Evolutionary conservation across 2,888 invertebrate genomes (phyloP), one percentile per base, ranked within the genome.

Genomic region (Nasonovia ribisnigri): DNA sequence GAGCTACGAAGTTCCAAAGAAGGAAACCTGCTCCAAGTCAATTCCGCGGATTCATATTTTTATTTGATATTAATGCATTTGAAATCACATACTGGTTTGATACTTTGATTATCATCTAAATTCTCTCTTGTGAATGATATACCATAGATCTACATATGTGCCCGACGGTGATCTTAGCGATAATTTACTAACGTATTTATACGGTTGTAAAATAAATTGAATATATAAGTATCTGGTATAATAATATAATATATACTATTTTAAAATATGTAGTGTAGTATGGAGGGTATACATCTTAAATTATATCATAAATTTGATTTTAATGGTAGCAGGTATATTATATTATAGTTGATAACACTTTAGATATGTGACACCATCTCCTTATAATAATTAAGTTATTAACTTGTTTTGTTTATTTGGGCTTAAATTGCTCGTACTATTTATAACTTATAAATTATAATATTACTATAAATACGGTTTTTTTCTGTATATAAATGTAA

Each of bases 71-170:
- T 20, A 43, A 8, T 51, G 90, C 11, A 77, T 90, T 67, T 77
- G 2, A 90, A 51, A 48, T 77, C n/a, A 36, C 51, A 51, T 77
- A 43, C 48, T 48, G 48, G 77, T 77, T 90, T 48, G 16, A 77
- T 48, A 90, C 67, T 67, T 48, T 90, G 67, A 89, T 46, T 60
- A 60, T 57, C 90, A 26, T 48, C 46, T 90, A 51, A 90, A 77
- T 67, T 67, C 10, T 48, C 24, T 67, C n/a, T 48, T 11, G 48
- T 48, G 29, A 60, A n/a, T n/a, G 20, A 43, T 89, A n/a, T 20
- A 77, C 77, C 77, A 77, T 36, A 36, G 29, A n/a, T 29, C 8
- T 26, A 43, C 57, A 42, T 43, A 10, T n/a, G 20, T n/a, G n/a
- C 16, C 48, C 13, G 26, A 43, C 16, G 26, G 36, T 48, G 26